phyloP scores from a whole-genome alignment of 2,797 vertebrate genomes.

The Peromyscus eremicus region DNA sequence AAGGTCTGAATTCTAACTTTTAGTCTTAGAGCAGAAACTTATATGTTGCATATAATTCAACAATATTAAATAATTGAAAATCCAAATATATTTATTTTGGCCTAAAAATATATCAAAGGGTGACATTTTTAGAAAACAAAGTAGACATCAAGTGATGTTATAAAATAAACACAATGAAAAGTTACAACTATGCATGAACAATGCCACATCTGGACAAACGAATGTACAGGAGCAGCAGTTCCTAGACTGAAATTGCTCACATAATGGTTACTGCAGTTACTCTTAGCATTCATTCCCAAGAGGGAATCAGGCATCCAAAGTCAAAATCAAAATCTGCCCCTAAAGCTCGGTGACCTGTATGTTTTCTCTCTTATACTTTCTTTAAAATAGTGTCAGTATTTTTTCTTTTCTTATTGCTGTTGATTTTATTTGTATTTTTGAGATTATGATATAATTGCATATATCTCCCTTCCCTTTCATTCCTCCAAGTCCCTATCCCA shows the following conservation, averaged over 20 bases:
- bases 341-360: neutral
- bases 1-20: conserved; percentile 8
- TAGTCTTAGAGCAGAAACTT: neutral
- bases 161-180: neutral
- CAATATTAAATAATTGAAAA: neutral
- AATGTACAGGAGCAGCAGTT: neutral
- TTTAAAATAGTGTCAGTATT: neutral
- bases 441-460: too few species aligned
- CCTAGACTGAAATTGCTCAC: neutral
- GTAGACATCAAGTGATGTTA: neutral
- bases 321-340: neutral
- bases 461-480: neutral
- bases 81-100: conserved; percentile 5
- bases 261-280: neutral
- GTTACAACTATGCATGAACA: neutral
- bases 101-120: neutral
- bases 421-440: neutral
- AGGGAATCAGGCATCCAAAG: neutral
- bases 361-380: neutral
- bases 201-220: neutral
- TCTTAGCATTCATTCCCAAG: neutral
- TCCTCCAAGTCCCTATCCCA: neutral
- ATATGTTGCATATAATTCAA: neutral
- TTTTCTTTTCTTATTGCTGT: neutral
- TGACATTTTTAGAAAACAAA: neutral